phyloP scores from a whole-genome alignment of 2,797 vertebrate species.

The Stomatorhinus walkeri region DNA sequence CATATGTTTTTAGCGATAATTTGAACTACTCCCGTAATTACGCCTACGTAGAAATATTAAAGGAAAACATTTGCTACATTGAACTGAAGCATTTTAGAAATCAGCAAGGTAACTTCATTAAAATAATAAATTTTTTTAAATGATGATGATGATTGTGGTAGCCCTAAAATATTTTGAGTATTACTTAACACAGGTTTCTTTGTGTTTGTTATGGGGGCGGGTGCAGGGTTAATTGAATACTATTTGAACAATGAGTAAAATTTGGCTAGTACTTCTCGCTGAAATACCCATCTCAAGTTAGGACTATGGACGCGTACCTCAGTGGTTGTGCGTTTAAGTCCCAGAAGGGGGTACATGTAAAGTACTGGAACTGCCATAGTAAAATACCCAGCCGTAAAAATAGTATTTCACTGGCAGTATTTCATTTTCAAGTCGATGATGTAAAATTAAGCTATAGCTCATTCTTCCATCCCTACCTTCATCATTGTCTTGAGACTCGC shows the following conservation, averaged over 20 bases:
- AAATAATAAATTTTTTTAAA: background rate
- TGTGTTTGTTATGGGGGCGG: background rate
- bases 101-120: background rate
- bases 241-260: background rate
- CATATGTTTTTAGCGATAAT: background rate
- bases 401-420: background rate
- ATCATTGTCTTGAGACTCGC: slow-evolving; percentile 74
- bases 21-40: background rate
- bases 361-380: background rate
- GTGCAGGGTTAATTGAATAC: background rate
- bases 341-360: background rate
- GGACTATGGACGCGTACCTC: background rate
- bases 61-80: background rate
- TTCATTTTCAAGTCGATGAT: background rate
- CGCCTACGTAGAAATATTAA: background rate
- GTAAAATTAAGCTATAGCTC: background rate
- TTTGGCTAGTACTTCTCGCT: background rate
- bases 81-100: background rate
- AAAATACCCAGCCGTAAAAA: background rate
- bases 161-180: background rate
- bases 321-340: background rate
- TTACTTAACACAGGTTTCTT: background rate
- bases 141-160: background rate
- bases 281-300: background rate
- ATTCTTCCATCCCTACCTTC: slow-evolving; percentile 45